phyloP scores from a whole-genome alignment of 2,113 vertebrate species.

The Zingel zingel region DNA sequence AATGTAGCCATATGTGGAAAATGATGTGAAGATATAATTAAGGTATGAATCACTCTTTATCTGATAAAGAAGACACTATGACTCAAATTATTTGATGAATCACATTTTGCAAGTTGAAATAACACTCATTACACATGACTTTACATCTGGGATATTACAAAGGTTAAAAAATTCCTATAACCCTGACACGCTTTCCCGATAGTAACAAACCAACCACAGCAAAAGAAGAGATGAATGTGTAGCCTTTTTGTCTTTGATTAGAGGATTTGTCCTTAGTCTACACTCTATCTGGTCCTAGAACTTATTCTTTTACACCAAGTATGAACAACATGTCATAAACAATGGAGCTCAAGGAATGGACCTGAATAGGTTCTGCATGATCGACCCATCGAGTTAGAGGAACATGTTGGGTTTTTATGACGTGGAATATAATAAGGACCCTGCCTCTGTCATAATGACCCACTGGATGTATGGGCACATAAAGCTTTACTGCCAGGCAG shows the following conservation, averaged over 20 bases:
- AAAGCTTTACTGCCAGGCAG: slow-evolving; percentile 37
- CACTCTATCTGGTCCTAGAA: slow-evolving; percentile 25
- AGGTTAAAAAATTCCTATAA: slow-evolving; percentile 26
- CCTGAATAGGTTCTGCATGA: slow-evolving; percentile 78
- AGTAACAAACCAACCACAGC: slow-evolving; percentile 27
- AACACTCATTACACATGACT: slow-evolving; percentile 8
- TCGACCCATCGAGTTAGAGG: slow-evolving; percentile 61
- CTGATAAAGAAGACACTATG: slow-evolving; percentile 32
- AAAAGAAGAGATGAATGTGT: slow-evolving; percentile 2
- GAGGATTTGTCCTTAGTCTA: slow-evolving; percentile 44
- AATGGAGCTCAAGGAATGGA: slow-evolving; percentile 61
- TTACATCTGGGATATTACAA: slow-evolving; percentile 24
- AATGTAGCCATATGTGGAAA: slow-evolving; percentile 32
- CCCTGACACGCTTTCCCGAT: slow-evolving; percentile 1
- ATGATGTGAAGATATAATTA: slow-evolving; percentile 17
- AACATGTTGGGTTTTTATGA: slow-evolving; percentile 54
- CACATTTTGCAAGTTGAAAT: slow-evolving; percentile 35
- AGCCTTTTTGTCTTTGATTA: slow-evolving; percentile 46
- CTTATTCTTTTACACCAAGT: slow-evolving; percentile 37
- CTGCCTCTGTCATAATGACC: slow-evolving; percentile 53
- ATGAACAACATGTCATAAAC: slow-evolving; percentile 65
- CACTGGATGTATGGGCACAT: slow-evolving; percentile 34
- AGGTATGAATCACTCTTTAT: slow-evolving; percentile 33
- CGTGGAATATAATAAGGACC: slow-evolving; percentile 53
- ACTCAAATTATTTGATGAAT: slow-evolving; percentile 5